A percentile compares a stretch with the other conserved stretches of the same genome.
phyloP scores from a whole-genome alignment of 2,797 vertebrate genomes.

The Syngnathus rostellatus region DNA sequence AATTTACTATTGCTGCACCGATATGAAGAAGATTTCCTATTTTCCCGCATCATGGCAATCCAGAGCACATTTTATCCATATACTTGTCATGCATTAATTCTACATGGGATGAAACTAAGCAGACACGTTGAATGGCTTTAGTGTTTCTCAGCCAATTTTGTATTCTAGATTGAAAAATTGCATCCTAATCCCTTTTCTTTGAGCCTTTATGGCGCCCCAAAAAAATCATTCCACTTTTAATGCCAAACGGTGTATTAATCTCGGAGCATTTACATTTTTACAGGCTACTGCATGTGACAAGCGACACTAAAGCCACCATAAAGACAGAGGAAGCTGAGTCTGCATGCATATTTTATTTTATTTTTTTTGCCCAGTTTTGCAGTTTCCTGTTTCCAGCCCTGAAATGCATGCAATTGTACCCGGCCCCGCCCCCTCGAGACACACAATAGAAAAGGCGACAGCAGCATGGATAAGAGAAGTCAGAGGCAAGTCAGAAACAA shows the following conservation, averaged over 20 bases:
- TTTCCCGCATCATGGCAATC: background rate
- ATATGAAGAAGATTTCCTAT: background rate
- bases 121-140: background rate
- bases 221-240: background rate
- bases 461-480: background rate
- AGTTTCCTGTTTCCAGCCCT: background rate
- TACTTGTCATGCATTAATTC: background rate
- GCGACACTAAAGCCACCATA: background rate
- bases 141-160: background rate
- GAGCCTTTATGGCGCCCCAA: background rate
- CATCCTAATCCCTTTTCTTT: background rate
- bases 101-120: background rate
- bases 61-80: background rate
- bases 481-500: constrained; percentile 21
- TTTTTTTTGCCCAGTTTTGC: background rate
- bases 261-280: constrained; percentile 1
- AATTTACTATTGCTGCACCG: too few relatives aligned
- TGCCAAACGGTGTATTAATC: background rate
- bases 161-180: background rate
- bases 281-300: background rate
- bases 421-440: background rate
- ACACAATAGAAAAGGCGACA: background rate
- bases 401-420: background rate
- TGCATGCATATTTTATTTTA: background rate
- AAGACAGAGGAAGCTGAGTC: background rate